phyloP scores from a whole-genome alignment of 2,113 vertebrate species.

The Sorex araneus region DNA sequence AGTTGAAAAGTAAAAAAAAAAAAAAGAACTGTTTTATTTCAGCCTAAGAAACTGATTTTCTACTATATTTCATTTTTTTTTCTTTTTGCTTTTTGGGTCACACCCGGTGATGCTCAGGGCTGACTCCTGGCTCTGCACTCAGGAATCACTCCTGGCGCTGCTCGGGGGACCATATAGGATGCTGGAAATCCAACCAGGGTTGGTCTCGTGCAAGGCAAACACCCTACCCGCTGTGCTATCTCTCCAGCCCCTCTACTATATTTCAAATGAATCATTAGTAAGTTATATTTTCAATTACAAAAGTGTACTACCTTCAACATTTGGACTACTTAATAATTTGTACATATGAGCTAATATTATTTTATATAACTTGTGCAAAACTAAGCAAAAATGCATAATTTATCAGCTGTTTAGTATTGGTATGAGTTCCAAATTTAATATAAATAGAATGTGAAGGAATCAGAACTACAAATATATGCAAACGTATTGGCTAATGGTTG shows the following conservation, averaged over 20 bases:
- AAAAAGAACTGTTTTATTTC: slow-evolving; percentile 92
- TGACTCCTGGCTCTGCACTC: too few species aligned
- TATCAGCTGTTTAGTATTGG: slow-evolving; percentile 16
- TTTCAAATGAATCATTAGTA: slow-evolving; percentile 85
- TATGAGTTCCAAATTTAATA: slow-evolving; percentile 4
- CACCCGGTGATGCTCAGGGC: too few species aligned
- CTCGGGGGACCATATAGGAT: too few species aligned
- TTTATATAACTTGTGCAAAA: not conserved
- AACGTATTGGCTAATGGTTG: slow-evolving; percentile 39
- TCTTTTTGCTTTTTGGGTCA: too few species aligned
- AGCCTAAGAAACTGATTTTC: too few species aligned
- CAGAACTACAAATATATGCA: not conserved
- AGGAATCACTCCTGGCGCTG: too few species aligned
- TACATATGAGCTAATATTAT: not conserved
- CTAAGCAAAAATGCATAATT: not conserved
- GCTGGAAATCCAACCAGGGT: too few species aligned
- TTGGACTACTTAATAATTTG: not conserved
- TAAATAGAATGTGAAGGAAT: not conserved
- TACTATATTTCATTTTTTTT: slow-evolving; percentile 80
- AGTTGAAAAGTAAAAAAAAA: slow-evolving; percentile 91
- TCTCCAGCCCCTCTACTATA: too few species aligned
- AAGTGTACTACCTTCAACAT: slow-evolving; percentile 10
- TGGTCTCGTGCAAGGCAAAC: too few species aligned
- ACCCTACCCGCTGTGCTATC: too few species aligned
- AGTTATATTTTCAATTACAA: slow-evolving; percentile 88